Evolutionary conservation across 35 echinoderm and acorn worm genomes (phyloP).

Genomic region (Hemicentrotus pulcherrimus): DNA sequence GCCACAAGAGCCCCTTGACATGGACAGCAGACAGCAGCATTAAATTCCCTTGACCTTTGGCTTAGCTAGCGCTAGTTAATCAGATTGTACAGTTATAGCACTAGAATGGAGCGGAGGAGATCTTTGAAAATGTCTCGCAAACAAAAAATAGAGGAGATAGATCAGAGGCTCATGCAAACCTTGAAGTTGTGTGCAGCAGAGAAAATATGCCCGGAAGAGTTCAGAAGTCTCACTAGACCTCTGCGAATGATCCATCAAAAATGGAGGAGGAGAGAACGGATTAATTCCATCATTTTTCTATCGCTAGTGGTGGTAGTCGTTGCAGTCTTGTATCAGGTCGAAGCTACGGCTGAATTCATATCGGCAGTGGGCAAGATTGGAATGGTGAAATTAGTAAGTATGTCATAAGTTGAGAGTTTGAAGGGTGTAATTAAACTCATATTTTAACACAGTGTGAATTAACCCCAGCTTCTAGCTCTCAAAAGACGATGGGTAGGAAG

Average conservation of each 20-base stretch:
- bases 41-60: too few species aligned
- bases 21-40: too few species aligned
- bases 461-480: too few species aligned
- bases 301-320: neutral
- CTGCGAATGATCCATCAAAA: neutral
- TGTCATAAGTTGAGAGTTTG: neutral
- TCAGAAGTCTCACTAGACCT: neutral
- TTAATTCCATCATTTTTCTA: neutral
- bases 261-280: slow-evolving; percentile 25
- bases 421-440: neutral
- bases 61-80: too few species aligned
- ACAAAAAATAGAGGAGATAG: slow-evolving; percentile 22
- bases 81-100: too few species aligned
- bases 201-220: neutral
- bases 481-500: too few species aligned
- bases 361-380: slow-evolving; percentile 12
- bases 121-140: slow-evolving; percentile 3
- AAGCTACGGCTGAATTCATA: slow-evolving; percentile 14
- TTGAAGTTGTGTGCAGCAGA: neutral
- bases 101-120: too few species aligned
- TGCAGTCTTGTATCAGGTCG: slow-evolving; percentile 29
- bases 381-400: slow-evolving; percentile 25
- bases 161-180: neutral
- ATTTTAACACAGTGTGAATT: neutral
- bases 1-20: too few species aligned